phyloP scores from a whole-genome alignment of 2,113 vertebrate genomes.

The Eubucco bourcierii region DNA sequence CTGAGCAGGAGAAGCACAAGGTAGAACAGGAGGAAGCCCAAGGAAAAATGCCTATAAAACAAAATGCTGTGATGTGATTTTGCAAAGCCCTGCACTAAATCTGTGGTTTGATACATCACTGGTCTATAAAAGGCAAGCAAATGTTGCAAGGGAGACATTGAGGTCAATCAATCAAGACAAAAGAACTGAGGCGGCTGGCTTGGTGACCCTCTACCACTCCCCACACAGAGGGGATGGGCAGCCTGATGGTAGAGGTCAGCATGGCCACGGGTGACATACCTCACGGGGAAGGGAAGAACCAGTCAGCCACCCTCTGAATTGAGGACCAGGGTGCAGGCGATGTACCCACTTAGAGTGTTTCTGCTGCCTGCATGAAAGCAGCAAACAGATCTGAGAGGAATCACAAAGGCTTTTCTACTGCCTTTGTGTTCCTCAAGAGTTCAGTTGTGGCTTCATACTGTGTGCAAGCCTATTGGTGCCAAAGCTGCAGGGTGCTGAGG shows the following conservation, averaged over 20 bases:
- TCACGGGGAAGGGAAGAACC: neutral
- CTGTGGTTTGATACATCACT: neutral
- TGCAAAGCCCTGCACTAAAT: slow-evolving; percentile 26
- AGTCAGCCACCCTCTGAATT: neutral
- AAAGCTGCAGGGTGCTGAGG: neutral
- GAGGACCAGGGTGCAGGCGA: neutral
- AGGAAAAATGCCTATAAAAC: neutral
- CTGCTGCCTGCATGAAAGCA: neutral
- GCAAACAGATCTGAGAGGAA: neutral
- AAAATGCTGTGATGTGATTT: neutral
- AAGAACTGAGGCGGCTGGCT: neutral
- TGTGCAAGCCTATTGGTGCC: neutral
- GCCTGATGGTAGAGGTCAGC: neutral
- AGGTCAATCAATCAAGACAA: neutral
- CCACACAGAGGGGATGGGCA: neutral
- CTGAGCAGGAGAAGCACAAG: neutral
- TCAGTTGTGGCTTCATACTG: neutral
- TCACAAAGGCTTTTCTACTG: neutral
- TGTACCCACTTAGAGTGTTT: neutral
- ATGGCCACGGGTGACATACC: neutral
- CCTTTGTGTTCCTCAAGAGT: neutral
- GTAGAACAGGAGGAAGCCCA: neutral
- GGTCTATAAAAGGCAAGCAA: neutral
- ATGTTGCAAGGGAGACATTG: neutral
- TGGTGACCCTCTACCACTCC: neutral